Evolutionary conservation across 2,797 vertebrate species (phyloP).

Genomic region (Myioborus miniatus): DNA sequence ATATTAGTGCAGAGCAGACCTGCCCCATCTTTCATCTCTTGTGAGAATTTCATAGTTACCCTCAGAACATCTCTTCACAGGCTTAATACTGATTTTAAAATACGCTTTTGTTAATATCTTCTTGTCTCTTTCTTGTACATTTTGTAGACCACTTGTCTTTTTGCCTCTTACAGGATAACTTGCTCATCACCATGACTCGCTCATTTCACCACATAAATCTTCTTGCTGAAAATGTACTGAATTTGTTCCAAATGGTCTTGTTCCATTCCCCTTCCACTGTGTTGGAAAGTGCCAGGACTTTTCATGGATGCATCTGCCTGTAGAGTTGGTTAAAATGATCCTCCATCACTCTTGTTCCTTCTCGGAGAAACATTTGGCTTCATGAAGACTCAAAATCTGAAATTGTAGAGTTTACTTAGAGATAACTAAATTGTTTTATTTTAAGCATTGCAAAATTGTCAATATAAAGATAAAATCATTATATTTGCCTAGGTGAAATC

Average conservation of each 20-base stretch:
- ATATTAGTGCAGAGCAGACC: neutral
- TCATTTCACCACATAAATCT: neutral
- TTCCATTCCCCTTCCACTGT: neutral
- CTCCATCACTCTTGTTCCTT: neutral
- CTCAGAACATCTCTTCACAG: neutral
- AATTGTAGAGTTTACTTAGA: neutral
- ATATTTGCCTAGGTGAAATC: neutral
- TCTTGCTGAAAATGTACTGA: neutral
- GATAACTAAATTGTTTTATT: neutral
- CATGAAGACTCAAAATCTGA: neutral
- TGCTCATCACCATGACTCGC: neutral
- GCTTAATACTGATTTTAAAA: neutral
- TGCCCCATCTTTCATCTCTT: neutral
- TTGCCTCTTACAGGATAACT: neutral
- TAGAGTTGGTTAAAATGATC: neutral
- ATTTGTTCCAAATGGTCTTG: neutral
- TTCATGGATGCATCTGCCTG: neutral
- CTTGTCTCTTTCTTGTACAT: neutral
- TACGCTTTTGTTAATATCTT: neutral
- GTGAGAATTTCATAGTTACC: neutral
- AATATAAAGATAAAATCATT: neutral
- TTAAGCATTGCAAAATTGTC: neutral
- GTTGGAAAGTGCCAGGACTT: neutral
- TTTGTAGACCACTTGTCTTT: neutral
- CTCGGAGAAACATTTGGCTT: neutral